These are phyloP conservation scores for Tiaroga cobitis DNA, from an alignment of 2,797 vertebrate species.

Conservation along the genomic window DNA sequence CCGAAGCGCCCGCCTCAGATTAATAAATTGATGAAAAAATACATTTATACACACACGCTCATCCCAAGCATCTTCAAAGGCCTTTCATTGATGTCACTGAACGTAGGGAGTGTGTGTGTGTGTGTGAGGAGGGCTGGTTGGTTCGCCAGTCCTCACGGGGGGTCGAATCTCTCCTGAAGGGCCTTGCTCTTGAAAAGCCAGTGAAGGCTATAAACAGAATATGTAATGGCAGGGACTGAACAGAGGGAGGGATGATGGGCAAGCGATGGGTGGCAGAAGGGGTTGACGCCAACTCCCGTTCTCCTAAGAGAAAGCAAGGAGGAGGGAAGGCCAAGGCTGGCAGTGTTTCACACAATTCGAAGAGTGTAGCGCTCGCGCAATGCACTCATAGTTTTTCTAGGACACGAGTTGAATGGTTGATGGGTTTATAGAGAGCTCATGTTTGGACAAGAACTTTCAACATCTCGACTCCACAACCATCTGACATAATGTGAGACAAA, in stretches of 20 bases:
- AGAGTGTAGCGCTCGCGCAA: slow-evolving; percentile 33
- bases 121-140: slow-evolving; percentile 70
- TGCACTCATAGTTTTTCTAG: slow-evolving; percentile 48
- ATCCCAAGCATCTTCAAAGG: slow-evolving; percentile 80
- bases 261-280: slow-evolving; percentile 73
- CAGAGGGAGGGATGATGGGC: slow-evolving; percentile 73
- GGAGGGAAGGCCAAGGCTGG: slow-evolving; percentile 77
- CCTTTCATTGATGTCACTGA: slow-evolving; percentile 81
- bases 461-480: neutral
- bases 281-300: slow-evolving; percentile 76
- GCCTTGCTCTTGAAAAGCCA: slow-evolving; percentile 75
- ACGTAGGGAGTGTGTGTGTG: slow-evolving; percentile 67
- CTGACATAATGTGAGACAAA: neutral
- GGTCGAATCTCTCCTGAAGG: slow-evolving; percentile 80
- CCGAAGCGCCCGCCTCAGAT: slow-evolving; percentile 66
- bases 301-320: slow-evolving; percentile 75
- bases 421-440: neutral
- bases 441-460: slow-evolving; percentile 12
- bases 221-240: slow-evolving; percentile 78
- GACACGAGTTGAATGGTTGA: slow-evolving; percentile 38
- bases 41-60: slow-evolving; percentile 79
- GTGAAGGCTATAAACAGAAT: slow-evolving; percentile 85
- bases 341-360: slow-evolving; percentile 76
- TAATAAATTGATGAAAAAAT: slow-evolving; percentile 79
- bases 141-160: slow-evolving; percentile 82